phyloP scores from a whole-genome alignment of 2,113 vertebrate genomes.

The Dromas ardeola region DNA sequence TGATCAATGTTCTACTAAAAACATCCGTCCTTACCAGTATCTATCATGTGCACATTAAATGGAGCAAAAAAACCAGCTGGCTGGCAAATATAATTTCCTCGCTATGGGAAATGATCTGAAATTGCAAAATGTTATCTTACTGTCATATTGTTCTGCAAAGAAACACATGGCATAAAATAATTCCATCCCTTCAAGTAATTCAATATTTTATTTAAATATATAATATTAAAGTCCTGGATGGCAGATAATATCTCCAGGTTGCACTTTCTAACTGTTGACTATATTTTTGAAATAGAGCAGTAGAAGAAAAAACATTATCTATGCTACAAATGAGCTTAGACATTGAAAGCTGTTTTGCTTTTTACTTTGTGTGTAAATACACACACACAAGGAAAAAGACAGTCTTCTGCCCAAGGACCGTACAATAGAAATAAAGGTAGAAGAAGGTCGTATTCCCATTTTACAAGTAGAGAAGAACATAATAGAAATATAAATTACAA shows the following conservation, averaged over 20 bases:
- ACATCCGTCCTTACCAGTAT: background rate
- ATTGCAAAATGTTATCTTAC: slow-evolving; percentile 26
- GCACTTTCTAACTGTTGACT: background rate
- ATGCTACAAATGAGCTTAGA: background rate
- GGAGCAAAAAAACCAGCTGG: background rate
- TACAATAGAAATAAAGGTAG: background rate
- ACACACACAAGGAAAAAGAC: background rate
- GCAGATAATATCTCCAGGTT: background rate
- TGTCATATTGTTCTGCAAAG: slow-evolving; percentile 4
- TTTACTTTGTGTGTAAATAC: background rate
- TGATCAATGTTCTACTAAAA: background rate
- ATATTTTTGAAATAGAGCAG: background rate
- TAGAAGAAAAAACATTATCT: background rate
- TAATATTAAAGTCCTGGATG: background rate
- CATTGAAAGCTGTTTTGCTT: background rate
- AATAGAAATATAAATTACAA: background rate
- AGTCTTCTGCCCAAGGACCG: background rate
- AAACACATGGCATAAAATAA: background rate
- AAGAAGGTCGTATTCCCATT: background rate
- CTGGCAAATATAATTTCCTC: background rate
- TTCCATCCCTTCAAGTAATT: background rate
- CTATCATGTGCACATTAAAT: background rate
- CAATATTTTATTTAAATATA: background rate
- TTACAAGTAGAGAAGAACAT: background rate
- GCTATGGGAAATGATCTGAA: slow-evolving; percentile 14